These are phyloP conservation scores for Gymnoscopelus microlampas DNA, from an alignment of 2,797 vertebrate species.

Conservation along the genomic window DNA sequence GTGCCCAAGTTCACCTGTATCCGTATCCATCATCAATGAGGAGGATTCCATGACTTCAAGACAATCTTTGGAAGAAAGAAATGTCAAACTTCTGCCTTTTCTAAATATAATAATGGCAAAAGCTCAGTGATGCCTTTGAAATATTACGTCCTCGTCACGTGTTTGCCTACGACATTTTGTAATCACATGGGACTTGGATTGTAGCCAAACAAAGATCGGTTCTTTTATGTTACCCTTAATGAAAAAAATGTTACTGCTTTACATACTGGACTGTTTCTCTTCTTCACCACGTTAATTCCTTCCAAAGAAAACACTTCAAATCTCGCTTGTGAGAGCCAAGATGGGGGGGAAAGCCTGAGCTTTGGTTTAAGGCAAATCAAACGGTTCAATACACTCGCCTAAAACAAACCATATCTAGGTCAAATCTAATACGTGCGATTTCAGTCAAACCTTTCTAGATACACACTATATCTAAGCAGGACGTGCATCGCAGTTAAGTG, in stretches of 20 bases:
- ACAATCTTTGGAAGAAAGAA: background rate
- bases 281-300: background rate
- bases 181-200: conserved; percentile 51
- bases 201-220: conserved; percentile 45
- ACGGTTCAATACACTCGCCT: conserved; percentile 44
- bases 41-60: background rate
- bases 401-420: conserved; percentile 70
- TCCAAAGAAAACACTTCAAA: background rate
- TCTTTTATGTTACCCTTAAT: background rate
- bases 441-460: background rate
- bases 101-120: background rate
- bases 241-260: conserved; percentile 17
- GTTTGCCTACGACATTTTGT: conserved; percentile 50
- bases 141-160: conserved; percentile 22
- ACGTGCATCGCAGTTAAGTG: conserved; percentile 15
- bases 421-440: conserved; percentile 40
- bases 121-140: background rate
- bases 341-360: conserved; percentile 16
- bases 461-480: background rate
- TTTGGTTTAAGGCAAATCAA: conserved; percentile 33
- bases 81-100: background rate
- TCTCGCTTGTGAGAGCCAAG: background rate
- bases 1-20: too few species aligned
- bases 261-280: background rate
- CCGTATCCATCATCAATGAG: too few species aligned